Conservation (phyloP, 1,140 invertebrate genomes). For the Bombus pascuorum region DNA sequence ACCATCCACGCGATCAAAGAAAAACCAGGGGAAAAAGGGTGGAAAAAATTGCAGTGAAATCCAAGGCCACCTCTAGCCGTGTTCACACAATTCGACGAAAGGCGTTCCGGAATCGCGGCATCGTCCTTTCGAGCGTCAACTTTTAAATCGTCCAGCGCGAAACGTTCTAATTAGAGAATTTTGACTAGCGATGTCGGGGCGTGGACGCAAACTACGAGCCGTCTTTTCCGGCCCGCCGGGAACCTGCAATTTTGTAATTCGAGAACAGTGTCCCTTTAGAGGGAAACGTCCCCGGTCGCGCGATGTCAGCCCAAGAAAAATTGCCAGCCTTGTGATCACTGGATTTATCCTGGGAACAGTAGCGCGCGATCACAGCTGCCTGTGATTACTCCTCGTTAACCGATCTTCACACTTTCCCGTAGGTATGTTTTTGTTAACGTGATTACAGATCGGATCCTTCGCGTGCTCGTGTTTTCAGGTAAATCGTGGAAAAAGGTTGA, state of each 20-base stretch:
- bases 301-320: constrained; percentile 2
- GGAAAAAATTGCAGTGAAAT: not conserved
- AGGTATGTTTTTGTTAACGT: not conserved
- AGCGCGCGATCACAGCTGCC: not conserved
- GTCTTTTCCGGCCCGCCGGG: not conserved
- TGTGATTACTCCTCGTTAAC: constrained; percentile 12
- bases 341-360: not conserved
- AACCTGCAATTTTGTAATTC: constrained; percentile 37
- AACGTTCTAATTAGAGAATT: constrained; percentile 62
- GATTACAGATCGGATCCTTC: not conserved
- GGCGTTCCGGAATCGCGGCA: constrained; percentile 34
- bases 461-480: too few relatives aligned
- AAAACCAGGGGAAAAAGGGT: not conserved
- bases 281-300: not conserved
- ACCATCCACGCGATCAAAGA: not conserved
- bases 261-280: constrained; percentile 17
- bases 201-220: constrained; percentile 47
- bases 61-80: not conserved
- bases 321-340: constrained; percentile 13
- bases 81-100: not conserved
- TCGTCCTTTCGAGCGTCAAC: constrained; percentile 51
- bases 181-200: not conserved
- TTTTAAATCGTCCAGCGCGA: constrained; percentile 55
- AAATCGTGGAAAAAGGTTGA: too few relatives aligned
- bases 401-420: not conserved